Conservation (phyloP, 1,140 invertebrate species). For the Microplitis mediator region DNA sequence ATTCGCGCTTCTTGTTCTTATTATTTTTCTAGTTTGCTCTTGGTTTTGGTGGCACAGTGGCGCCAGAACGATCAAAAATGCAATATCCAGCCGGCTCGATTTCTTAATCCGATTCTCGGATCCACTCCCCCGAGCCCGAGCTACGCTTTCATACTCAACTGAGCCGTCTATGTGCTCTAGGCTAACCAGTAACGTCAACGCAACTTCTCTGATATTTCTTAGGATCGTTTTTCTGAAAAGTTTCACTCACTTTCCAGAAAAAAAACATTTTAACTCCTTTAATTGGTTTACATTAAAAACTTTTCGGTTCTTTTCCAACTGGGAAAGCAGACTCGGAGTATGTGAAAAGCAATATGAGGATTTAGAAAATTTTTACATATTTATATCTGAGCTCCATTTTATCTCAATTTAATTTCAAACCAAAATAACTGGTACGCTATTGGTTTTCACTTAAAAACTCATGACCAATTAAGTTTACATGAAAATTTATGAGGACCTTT, state of each 20-base stretch:
- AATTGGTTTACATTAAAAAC: slow-evolving; percentile 18
- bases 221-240: slow-evolving; percentile 2
- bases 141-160: not conserved
- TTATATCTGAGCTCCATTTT: too few species aligned
- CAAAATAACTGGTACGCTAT: too few species aligned
- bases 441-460: too few species aligned
- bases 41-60: not conserved
- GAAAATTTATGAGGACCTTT: too few species aligned
- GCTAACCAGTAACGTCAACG: too few species aligned
- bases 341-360: too few species aligned
- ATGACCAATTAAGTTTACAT: too few species aligned
- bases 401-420: too few species aligned
- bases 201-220: not conserved
- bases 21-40: slow-evolving; percentile 15
- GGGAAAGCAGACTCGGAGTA: too few species aligned
- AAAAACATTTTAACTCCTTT: not conserved
- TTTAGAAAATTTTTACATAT: too few species aligned
- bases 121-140: slow-evolving; percentile 43
- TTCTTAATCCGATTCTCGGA: slow-evolving; percentile 59
- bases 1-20: slow-evolving; percentile 20
- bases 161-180: too few species aligned
- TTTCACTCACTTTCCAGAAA: not conserved
- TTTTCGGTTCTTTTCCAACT: not conserved
- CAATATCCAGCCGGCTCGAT: slow-evolving; percentile 56
- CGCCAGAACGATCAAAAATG: slow-evolving; percentile 54